These are phyloP conservation scores for Sminthurinus aureus DNA, from an alignment of 2,888 invertebrate species.

Conservation along the genomic window DNA sequence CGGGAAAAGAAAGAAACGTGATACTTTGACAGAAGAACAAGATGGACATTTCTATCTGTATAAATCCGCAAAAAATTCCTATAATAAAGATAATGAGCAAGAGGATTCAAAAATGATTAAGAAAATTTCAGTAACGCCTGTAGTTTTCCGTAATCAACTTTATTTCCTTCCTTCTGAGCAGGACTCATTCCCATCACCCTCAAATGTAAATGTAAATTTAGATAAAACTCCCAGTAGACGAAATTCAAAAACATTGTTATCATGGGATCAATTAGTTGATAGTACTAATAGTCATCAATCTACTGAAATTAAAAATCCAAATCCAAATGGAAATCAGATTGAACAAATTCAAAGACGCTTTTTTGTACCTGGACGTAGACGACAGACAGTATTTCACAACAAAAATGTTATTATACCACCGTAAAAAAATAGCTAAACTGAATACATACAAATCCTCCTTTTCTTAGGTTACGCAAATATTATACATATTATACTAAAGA, in stretches of 20 bases:
- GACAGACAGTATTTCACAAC: background rate
- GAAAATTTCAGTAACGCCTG: conserved; percentile 18
- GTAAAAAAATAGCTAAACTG: background rate
- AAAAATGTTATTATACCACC: conserved; percentile 10
- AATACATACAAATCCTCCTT: background rate
- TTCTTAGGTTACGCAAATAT: background rate
- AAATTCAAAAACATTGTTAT: background rate
- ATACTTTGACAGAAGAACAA: background rate
- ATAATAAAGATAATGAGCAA: background rate
- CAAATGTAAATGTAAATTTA: background rate
- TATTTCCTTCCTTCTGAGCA: conserved; percentile 7
- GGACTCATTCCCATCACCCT: background rate
- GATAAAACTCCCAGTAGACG: background rate
- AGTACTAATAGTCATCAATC: background rate
- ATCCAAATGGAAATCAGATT: background rate
- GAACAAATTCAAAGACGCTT: background rate
- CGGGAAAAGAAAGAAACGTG: conserved; percentile 50
- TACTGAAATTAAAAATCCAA: background rate
- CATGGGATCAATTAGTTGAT: background rate
- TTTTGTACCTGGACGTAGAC: background rate
- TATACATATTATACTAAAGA: background rate
- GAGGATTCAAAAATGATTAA: conserved; percentile 11
- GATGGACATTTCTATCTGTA: background rate
- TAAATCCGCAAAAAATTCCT: no score
- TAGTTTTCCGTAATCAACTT: conserved; percentile 20